phyloP scores from a whole-genome alignment of 2,797 vertebrate genomes.

The Alosa sapidissima region DNA sequence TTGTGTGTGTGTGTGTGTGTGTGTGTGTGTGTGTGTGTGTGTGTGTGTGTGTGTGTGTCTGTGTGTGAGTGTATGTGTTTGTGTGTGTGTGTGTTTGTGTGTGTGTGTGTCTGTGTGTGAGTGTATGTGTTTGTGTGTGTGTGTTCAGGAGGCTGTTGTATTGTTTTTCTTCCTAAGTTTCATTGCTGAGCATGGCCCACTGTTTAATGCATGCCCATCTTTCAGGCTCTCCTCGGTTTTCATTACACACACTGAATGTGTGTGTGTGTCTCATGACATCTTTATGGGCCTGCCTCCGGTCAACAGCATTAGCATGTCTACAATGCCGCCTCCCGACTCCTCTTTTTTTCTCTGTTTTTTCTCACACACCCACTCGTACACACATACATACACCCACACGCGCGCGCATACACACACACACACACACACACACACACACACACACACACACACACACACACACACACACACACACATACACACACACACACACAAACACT shows the following conservation, averaged over 20 bases:
- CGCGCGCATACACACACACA: slow-evolving; percentile 55
- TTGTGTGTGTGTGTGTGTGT: slow-evolving; percentile 32
- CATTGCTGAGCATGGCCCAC: not conserved
- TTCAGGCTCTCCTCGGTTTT: not conserved
- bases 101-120: slow-evolving; percentile 34
- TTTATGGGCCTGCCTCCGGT: slow-evolving; percentile 78
- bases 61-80: slow-evolving; percentile 25
- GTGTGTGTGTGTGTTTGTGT: too few relatives aligned
- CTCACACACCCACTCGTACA: slow-evolving; percentile 52
- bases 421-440: slow-evolving; percentile 52
- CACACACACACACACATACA: slow-evolving; percentile 56
- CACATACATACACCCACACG: slow-evolving; percentile 53
- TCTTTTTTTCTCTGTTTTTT: slow-evolving; percentile 54
- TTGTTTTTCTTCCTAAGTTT: not conserved
- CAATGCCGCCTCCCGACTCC: slow-evolving; percentile 66
- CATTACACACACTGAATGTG: not conserved
- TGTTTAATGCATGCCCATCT: not conserved
- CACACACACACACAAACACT: slow-evolving; percentile 52
- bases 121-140: not conserved
- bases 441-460: slow-evolving; percentile 56
- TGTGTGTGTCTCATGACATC: slow-evolving; percentile 77
- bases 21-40: not conserved
- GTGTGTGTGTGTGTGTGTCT: not conserved
- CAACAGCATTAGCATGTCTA: slow-evolving; percentile 80
- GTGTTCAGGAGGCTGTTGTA: not conserved